Conservation (phyloP, 2,888 invertebrate species). For the Syrista parreyssii region DNA sequence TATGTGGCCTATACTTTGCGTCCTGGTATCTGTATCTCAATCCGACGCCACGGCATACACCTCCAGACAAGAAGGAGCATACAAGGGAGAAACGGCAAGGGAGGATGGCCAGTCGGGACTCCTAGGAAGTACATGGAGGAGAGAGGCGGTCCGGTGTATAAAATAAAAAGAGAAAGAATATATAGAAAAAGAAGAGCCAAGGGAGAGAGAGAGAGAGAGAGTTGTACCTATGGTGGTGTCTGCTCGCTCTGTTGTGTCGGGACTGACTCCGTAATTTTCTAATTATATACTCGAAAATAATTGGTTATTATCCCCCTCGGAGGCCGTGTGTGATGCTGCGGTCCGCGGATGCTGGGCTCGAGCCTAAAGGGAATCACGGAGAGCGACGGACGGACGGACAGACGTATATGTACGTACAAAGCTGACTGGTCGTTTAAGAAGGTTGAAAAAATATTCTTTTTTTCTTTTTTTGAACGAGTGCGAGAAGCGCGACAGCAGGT, state of each 20-base stretch:
- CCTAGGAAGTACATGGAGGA: slow-evolving; percentile 14
- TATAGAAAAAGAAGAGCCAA: background rate
- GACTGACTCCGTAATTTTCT: slow-evolving; percentile 63
- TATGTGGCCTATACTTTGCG: slow-evolving; percentile 54
- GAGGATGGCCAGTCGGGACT: slow-evolving; percentile 17
- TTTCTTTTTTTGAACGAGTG: background rate
- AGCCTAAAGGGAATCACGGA: slow-evolving; percentile 60
- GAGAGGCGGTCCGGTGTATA: background rate
- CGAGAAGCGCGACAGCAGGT: background rate
- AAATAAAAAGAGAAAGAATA: slow-evolving; percentile 10
- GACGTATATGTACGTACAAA: background rate
- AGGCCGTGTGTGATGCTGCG: slow-evolving; percentile 45
- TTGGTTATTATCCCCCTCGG: slow-evolving; percentile 60
- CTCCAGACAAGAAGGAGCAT: slow-evolving; percentile 27
- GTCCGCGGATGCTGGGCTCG: slow-evolving; percentile 45
- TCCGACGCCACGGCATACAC: slow-evolving; percentile 47
- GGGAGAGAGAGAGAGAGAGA: slow-evolving; percentile 30
- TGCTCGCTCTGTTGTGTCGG: slow-evolving; percentile 46
- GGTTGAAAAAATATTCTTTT: background rate
- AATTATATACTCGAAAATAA: slow-evolving; percentile 65
- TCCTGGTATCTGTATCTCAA: slow-evolving; percentile 60
- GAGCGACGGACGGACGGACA: slow-evolving; percentile 30
- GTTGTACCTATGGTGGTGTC: slow-evolving; percentile 20
- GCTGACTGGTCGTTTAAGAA: slow-evolving; percentile 1
- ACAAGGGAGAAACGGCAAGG: slow-evolving; percentile 31